These are phyloP conservation scores for Callipepla californica DNA, from an alignment of 2,113 vertebrate species.

Conservation along the genomic window DNA sequence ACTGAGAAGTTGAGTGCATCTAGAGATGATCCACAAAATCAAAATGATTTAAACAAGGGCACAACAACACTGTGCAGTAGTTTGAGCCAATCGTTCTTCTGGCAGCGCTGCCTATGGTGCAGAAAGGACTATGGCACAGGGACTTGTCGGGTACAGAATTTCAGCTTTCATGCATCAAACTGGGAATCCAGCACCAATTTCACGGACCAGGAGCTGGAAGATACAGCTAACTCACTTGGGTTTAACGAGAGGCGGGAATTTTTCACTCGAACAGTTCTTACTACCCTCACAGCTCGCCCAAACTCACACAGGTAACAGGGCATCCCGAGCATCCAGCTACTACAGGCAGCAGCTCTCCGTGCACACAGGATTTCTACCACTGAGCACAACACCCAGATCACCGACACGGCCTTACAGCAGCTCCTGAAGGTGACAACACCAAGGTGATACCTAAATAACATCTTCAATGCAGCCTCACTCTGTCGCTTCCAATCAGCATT, in stretches of 20 bases:
- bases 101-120: background rate
- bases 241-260: background rate
- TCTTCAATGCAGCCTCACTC: background rate
- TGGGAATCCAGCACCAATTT: background rate
- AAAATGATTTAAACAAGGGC: rapidly evolving
- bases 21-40: background rate
- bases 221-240: background rate
- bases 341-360: background rate
- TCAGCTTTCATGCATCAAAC: background rate
- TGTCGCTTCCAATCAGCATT: background rate
- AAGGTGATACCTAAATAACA: background rate
- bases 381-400: background rate
- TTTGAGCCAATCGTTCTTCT: background rate
- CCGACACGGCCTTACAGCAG: background rate
- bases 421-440: background rate
- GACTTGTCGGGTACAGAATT: background rate
- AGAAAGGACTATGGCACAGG: background rate
- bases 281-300: background rate
- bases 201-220: background rate
- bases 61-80: background rate
- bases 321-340: background rate
- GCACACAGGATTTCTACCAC: background rate
- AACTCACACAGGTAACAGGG: background rate
- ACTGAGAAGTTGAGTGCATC: background rate
- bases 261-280: background rate